Evolutionary conservation across 2,113 vertebrate genomes (phyloP), one percentile per base, ranked within the genome.

Genomic region (Cephalopholis sonnerati): DNA sequence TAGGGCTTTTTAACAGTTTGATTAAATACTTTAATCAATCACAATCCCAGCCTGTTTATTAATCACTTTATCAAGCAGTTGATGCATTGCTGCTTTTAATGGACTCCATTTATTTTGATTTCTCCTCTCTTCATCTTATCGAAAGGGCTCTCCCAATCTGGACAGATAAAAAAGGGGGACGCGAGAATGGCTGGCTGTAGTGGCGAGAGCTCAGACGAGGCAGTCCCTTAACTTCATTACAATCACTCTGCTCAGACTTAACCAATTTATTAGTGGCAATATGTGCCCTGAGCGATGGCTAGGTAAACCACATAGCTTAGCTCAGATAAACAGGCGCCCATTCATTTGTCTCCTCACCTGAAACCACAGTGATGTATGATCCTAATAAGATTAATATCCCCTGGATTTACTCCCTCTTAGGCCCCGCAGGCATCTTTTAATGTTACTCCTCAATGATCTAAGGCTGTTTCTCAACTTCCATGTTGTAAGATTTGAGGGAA

Each of bases 21-120:
- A 99, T 98, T 98, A 98, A 99, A 97, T 96, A 96, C 96, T 97
- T 98, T 98, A 98, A 99, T 99, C 97, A 98, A 98, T 98, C 98
- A 99, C 96, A 94, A 97, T 98, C 97, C 96, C 83, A 93, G 96
- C 92, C 96, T 97, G 97, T 97, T 97, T 98, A 98, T 98, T 98
- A 98, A 99, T 99, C 98, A 98, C 97, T 98, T 97, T 97, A 99
- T 99, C 98, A 99, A 98, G 97, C 96, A 96, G 96, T 97, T 98
- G 97, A 99, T 98, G 97, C 97, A 98, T 98, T 98, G 97, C 97
- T 96, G 95, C 96, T 96, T 97, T 97, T 98, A 99, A 99, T 99
- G 97, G 98, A 98, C 96, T 97, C 97, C 98, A 99, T 99, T 98
- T 98, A 98, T 99, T 99, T 97, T 98, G 97, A 98, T 99, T 98